Conservation (phyloP, 2,797 vertebrate species). For the Chaetophractus vellerosus region DNA sequence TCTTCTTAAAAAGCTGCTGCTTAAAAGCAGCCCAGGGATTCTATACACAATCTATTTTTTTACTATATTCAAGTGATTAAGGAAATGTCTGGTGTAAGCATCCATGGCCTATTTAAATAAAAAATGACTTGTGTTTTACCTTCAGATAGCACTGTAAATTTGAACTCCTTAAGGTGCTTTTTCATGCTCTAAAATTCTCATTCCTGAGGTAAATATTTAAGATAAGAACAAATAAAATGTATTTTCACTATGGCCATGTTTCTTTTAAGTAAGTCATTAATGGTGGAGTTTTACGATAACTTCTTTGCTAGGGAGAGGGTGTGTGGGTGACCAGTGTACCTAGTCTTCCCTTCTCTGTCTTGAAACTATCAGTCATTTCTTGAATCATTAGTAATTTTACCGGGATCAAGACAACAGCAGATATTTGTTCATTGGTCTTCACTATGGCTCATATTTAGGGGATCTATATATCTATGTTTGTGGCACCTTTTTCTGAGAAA, state of each 20-base stretch:
- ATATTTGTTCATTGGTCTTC: not conserved
- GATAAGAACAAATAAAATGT: conserved; percentile 13
- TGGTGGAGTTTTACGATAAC: not conserved
- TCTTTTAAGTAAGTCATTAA: not conserved
- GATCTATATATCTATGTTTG: not conserved
- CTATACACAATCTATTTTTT: not conserved
- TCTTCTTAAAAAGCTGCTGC: conserved; percentile 20
- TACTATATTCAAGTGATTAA: conserved; percentile 57
- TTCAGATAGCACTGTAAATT: conserved; percentile 40
- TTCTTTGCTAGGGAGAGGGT: not conserved
- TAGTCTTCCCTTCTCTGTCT: not conserved
- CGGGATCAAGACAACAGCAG: not conserved
- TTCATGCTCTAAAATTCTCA: conserved; percentile 3
- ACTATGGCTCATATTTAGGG: not conserved
- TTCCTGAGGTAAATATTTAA: not conserved
- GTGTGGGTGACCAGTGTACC: not conserved
- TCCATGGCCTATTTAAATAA: conserved; percentile 53
- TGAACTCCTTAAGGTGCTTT: conserved; percentile 31
- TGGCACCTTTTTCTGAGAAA: conserved; percentile 7
- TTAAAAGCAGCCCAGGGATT: not conserved
- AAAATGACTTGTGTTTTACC: conserved; percentile 44
- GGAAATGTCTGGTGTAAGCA: not conserved
- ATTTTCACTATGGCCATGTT: conserved; percentile 8
- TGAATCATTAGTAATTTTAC: not conserved
- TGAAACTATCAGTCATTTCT: not conserved